Base-by-base conservation (phyloP, 2,888 invertebrate genomes). In the Iselma pallidipennis region DNA sequence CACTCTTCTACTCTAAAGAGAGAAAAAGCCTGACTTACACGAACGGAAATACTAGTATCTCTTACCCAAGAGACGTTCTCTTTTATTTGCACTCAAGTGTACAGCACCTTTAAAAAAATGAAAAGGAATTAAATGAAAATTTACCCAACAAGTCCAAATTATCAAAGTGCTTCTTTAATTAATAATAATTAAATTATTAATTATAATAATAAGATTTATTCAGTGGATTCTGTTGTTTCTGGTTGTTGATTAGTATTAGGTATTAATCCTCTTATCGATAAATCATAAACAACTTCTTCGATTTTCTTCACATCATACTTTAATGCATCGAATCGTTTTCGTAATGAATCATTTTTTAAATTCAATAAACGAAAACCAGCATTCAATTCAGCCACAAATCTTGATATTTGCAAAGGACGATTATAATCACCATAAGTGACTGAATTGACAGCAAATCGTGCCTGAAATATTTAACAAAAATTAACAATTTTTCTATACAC, bases 231-330 rank as follows among this genome's bases (percentile, higher is more conserved):
- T 2, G 37, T 7, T 37, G 16, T 9, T 37, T 37, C 16, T 16
- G 12, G 12, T 33, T 16, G 2, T 6, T 37, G 37, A 16, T 37
- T 16, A 2, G 2, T 9, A 2, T 7, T 73, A 72, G 85, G 84
- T 75, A 86, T 84, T 6, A 94, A 82, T 0, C 94, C 94, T 23
- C 95, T 83, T 68, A 95, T 92, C 65, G 91, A 91, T 42, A 95
- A 85, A 76, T 95, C 95, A 74, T 95, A 95, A 0, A 93, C 94
- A 0, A 95, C 91, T 79, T 95, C 94, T 77, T 96, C 96, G 14
- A 96, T 93, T 80, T 96, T 96, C 81, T 96, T 96, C 21, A 96
- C 90, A 76, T 96, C 95, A 76, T 96, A 96, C 69, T 96, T 92
- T 2, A 96, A 83, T 0, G 88, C 90, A 82, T 96, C 96, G 73